Base-by-base conservation (phyloP, 92 coral and sea anemone species). In the Palythoa heliodiscus region DNA sequence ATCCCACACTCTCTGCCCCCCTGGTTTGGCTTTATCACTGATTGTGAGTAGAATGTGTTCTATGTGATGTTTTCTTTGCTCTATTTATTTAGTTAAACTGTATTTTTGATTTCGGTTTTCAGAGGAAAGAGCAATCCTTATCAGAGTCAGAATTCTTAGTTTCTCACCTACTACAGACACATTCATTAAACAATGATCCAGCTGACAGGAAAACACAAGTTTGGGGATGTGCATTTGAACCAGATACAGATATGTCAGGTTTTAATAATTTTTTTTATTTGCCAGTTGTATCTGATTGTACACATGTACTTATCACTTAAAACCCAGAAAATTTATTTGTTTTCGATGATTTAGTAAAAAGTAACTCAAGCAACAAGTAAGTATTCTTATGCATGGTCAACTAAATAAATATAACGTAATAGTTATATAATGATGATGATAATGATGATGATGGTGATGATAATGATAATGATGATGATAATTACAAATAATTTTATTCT, bases 181-280 rank as follows among this genome's bases (percentile, higher is more conserved):
- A 96, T 79, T 96, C 99, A 16, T 91, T 96, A 17, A 96, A 96
- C 54, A 96, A 96, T 83, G 92, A 96, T 80, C 99, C 99, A 12
- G 81, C 88, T n/a, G 98, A 96, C 93, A 89, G 99, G 83, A 87
- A 85, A 66, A 96, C 99, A 5, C 99, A 96, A 84, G 99, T 96
- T 6, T 96, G 99, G 99, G 99, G 98, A 15, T 96, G 99, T 83
- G 93, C 93, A 48, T 96, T 96, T 92, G 96, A 96, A 81, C 99
- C 99, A 35, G 94, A 95, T 68, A 83, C 91, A 15, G 87, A 94
- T 29, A 8, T 61, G 39, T 71, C 70, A 78, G 83, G 83, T 78
- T 58, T 78, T 25, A 0, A 69, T 69, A 29, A 11, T 37, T 14
- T 11, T 0, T 11, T 25, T 29, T 24, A 13, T 25, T 3, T 13